Conservation (phyloP, 2,888 invertebrate genomes). For the Nephrocerus scutellatus region DNA sequence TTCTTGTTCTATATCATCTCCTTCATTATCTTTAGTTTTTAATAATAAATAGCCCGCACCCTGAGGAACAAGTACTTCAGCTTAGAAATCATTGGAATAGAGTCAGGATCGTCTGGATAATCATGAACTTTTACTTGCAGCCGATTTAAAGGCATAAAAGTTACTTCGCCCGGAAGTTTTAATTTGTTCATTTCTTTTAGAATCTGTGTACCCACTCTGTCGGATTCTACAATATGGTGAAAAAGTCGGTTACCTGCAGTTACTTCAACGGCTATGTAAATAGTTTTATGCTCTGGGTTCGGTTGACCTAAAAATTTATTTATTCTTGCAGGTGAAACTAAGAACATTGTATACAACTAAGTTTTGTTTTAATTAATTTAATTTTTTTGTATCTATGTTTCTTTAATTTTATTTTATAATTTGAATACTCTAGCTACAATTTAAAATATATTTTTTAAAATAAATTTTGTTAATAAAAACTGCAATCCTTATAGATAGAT, state of each 20-base stretch:
- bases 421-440: too few species aligned
- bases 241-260: conserved; percentile 84
- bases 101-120: conserved; percentile 59
- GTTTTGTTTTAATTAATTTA: too few species aligned
- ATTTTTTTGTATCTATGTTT: too few species aligned
- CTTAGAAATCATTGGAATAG: conserved; percentile 96
- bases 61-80: conserved; percentile 88
- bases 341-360: too few species aligned
- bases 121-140: conserved; percentile 57
- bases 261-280: conserved; percentile 97
- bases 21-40: conserved; percentile 77
- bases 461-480: too few species aligned
- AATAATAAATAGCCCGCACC: conserved; percentile 91
- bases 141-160: conserved; percentile 97
- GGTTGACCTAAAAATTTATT: too few species aligned
- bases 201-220: conserved; percentile 93
- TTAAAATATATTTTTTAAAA: too few species aligned
- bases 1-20: conserved; percentile 56
- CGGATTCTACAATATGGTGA: conserved; percentile 97
- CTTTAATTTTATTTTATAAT: too few species aligned
- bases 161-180: conserved; percentile 94
- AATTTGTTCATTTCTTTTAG: conserved; percentile 97
- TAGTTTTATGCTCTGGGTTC: too few species aligned
- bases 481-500: too few species aligned
- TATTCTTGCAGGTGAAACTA: too few species aligned